A percentile compares a stretch with the other conserved stretches of the same genome.
These are phyloP conservation scores for Drosophila stalkeri DNA, from an alignment of 2,888 invertebrate species.

Conservation along the genomic window DNA sequence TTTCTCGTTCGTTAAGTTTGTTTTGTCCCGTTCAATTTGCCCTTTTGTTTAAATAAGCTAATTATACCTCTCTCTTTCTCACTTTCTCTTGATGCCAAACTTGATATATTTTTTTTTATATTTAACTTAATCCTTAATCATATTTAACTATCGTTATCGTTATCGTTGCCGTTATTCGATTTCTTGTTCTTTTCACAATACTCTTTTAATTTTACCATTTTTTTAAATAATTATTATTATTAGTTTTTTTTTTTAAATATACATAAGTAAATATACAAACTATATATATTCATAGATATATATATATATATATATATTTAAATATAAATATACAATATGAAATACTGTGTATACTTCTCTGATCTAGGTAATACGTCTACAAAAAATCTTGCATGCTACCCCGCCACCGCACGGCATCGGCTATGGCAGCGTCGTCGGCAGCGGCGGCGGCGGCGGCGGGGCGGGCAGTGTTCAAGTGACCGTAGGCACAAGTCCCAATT, in stretches of 20 bases:
- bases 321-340: constrained; percentile 46
- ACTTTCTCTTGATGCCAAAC: background rate
- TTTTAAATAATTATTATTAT: no score
- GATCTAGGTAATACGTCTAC: constrained; percentile 91
- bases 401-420: constrained; percentile 78
- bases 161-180: constrained; percentile 20
- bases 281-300: constrained; percentile 30
- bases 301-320: constrained; percentile 19
- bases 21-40: constrained; percentile 15
- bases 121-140: constrained; percentile 21
- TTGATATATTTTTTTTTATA: constrained; percentile 17
- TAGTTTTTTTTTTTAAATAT: background rate
- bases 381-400: constrained; percentile 91
- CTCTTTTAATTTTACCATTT: constrained; percentile 17
- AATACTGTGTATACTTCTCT: constrained; percentile 69
- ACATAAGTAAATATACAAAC: constrained; percentile 32
- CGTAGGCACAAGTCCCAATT: constrained; percentile 84
- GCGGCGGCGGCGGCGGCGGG: constrained; percentile 76
- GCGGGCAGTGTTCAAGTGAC: constrained; percentile 84
- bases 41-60: constrained; percentile 6
- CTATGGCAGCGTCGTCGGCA: constrained; percentile 73
- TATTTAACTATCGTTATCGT: constrained; percentile 32
- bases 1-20: constrained; percentile 15
- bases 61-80: constrained; percentile 3
- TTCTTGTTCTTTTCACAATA: constrained; percentile 16